phyloP scores from a whole-genome alignment of 1,140 invertebrate genomes.

The Solenopsis fugax region DNA sequence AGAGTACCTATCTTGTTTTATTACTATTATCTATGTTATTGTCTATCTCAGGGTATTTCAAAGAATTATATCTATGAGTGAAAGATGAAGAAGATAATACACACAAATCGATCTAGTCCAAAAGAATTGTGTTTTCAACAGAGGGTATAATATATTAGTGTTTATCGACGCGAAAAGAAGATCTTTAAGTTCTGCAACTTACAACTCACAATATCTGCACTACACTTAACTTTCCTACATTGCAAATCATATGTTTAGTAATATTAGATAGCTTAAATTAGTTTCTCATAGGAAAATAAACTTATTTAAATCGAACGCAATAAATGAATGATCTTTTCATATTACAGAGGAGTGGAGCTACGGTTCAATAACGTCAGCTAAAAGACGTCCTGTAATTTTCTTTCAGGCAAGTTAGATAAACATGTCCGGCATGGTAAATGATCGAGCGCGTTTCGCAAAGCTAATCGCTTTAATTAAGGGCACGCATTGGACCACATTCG shows the following conservation, averaged over 20 bases:
- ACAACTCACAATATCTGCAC: background rate
- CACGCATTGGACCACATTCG: slow-evolving; percentile 67
- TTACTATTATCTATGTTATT: slow-evolving; percentile 17
- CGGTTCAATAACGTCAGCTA: background rate
- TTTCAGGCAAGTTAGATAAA: slow-evolving; percentile 8
- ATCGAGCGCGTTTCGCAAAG: slow-evolving; percentile 49
- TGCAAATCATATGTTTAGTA: slow-evolving; percentile 22
- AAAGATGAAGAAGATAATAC: slow-evolving; percentile 6
- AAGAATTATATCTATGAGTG: slow-evolving; percentile 4
- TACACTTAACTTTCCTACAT: slow-evolving; percentile 28
- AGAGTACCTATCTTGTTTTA: background rate
- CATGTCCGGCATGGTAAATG: slow-evolving; percentile 21
- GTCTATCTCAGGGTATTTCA: background rate
- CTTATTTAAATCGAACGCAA: slow-evolving; percentile 15
- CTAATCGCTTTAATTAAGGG: slow-evolving; percentile 38
- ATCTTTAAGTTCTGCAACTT: background rate
- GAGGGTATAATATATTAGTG: background rate
- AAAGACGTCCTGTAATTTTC: background rate
- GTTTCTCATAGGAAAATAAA: slow-evolving; percentile 6
- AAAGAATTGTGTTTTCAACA: slow-evolving; percentile 4
- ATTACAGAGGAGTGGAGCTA: background rate
- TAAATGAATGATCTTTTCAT: background rate
- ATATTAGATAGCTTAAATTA: slow-evolving; percentile 22
- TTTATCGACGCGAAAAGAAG: background rate
- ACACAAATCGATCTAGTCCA: slow-evolving; percentile 25